phyloP scores from a whole-genome alignment of 2,888 invertebrate genomes.

The Exephanes ischioxanthus region DNA sequence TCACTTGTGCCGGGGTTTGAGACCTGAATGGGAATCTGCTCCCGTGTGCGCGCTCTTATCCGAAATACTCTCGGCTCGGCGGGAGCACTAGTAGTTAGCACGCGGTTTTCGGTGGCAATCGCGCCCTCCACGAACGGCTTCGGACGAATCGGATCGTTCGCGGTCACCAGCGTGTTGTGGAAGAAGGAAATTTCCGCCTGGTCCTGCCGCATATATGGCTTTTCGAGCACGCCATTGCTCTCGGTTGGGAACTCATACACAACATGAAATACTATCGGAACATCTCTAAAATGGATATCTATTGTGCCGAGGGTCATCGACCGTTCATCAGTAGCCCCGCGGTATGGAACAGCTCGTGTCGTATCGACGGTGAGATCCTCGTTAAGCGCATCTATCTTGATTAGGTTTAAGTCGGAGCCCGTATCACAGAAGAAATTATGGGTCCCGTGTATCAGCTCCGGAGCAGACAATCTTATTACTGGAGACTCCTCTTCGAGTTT shows the following conservation, averaged over 20 bases:
- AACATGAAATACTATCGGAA: neutral
- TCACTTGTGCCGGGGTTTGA: neutral
- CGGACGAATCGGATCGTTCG: conserved; percentile 1
- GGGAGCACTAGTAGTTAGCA: too few species aligned
- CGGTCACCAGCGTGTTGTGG: neutral
- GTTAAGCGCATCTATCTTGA: too few species aligned
- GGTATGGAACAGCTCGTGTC: too few species aligned
- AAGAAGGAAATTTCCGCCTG: neutral
- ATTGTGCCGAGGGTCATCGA: too few species aligned
- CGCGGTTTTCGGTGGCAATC: too few species aligned
- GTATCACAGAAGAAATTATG: neutral
- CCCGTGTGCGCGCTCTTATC: too few species aligned
- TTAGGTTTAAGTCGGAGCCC: neutral
- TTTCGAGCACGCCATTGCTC: neutral
- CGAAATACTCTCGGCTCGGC: too few species aligned
- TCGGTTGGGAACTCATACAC: neutral
- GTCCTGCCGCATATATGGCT: neutral
- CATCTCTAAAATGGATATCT: neutral
- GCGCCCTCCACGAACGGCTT: neutral
- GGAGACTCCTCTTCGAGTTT: neutral
- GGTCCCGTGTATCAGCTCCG: neutral
- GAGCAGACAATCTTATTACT: neutral
- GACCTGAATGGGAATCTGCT: neutral
- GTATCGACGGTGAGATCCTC: too few species aligned
- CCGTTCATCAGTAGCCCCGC: too few species aligned